phyloP scores from a whole-genome alignment of 2,113 vertebrate species.

The Anser brachyrhynchus region DNA sequence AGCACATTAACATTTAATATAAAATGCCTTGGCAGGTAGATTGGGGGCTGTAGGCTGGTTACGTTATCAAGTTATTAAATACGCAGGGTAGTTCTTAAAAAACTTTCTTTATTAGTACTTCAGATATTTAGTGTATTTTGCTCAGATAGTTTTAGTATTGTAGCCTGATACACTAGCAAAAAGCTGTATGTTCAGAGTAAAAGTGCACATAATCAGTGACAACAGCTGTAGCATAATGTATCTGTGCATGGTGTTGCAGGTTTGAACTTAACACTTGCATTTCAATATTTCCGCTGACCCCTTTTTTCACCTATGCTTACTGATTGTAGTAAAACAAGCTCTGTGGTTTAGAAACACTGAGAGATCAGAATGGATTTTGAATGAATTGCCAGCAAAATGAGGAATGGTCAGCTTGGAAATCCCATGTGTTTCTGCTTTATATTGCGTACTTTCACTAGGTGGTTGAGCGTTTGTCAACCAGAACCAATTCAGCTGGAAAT shows the following conservation, averaged over 20 bases:
- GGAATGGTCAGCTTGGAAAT: background rate
- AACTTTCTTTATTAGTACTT: background rate
- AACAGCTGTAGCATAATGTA: background rate
- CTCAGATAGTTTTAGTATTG: background rate
- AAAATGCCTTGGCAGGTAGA: background rate
- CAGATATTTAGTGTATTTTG: background rate
- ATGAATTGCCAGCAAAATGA: background rate
- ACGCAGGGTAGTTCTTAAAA: background rate
- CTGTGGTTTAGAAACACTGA: background rate
- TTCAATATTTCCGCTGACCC: conserved; percentile 1
- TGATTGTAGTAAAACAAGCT: background rate
- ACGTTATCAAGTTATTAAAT: background rate
- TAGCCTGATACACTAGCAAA: background rate
- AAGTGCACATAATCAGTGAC: background rate
- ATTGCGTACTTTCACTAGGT: background rate
- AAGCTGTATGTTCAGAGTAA: background rate
- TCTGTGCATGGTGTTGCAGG: background rate
- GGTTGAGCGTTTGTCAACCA: background rate
- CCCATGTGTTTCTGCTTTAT: background rate
- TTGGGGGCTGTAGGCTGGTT: background rate
- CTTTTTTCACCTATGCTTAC: background rate
- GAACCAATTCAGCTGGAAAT: background rate
- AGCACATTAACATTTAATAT: background rate
- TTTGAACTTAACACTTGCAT: background rate
- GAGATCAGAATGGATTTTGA: background rate